Percentiles rank a stretch among this genome's conserved stretches.
Conservation (phyloP, 2,797 vertebrate genomes). For the Spinibarbus caldwelli region DNA sequence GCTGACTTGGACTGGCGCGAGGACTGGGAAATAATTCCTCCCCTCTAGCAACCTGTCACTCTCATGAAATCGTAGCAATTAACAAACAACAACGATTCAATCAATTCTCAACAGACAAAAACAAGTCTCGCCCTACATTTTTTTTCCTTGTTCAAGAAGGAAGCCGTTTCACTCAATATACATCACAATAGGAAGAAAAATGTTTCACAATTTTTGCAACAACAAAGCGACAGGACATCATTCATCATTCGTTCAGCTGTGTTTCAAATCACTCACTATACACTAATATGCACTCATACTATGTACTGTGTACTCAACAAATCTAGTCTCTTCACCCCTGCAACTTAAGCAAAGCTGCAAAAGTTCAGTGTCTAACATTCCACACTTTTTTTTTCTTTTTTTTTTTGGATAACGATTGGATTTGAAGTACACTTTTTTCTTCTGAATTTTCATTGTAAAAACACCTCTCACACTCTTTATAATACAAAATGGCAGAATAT, state of each 20-base stretch:
- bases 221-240: neutral
- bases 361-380: neutral
- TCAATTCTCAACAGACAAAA: neutral
- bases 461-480: neutral
- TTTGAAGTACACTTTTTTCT: too few relatives aligned
- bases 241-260: neutral
- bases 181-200: neutral
- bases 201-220: neutral
- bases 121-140: neutral
- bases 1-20: neutral
- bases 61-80: neutral
- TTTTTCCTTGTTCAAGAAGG: neutral
- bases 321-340: neutral
- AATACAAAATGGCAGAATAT: neutral
- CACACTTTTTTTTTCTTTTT: too few relatives aligned
- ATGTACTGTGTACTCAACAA: neutral
- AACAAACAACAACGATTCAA: neutral
- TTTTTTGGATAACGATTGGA: neutral
- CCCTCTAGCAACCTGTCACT: conserved; percentile 15
- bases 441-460: too few relatives aligned
- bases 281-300: too few relatives aligned
- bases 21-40: neutral
- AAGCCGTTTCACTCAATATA: neutral
- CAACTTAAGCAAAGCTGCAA: neutral
- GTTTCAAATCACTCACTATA: neutral